A percentile compares a stretch with the other conserved stretches of the same genome.
Evolutionary conservation across 2,888 invertebrate species (phyloP).

Genomic region (Chalcosyrphus nemorum): DNA sequence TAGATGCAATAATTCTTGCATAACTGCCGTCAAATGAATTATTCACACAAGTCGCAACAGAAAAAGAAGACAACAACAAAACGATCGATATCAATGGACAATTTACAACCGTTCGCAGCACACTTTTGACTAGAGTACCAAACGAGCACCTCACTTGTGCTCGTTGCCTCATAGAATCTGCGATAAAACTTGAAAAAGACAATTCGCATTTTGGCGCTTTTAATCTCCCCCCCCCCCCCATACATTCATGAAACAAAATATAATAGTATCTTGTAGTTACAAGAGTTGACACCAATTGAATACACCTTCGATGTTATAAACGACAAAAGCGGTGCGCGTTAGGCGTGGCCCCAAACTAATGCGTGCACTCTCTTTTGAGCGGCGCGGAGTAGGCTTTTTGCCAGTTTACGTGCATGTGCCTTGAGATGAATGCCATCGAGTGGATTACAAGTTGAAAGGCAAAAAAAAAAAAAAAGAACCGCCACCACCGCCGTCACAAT

Average conservation of each 20-base stretch:
- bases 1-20: slow-evolving; percentile 38
- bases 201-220: slow-evolving; percentile 18
- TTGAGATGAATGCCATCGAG: slow-evolving; percentile 37
- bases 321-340: slow-evolving; percentile 33
- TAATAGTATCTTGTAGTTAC: slow-evolving; percentile 48
- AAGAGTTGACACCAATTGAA: slow-evolving; percentile 65
- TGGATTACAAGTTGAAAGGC: slow-evolving; percentile 27
- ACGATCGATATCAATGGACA: slow-evolving; percentile 67
- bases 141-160: background rate
- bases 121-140: slow-evolving; percentile 63
- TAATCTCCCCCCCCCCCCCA: background rate
- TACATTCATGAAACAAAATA: no score
- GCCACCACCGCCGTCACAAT: background rate
- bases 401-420: background rate
- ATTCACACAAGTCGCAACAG: slow-evolving; percentile 41
- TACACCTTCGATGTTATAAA: slow-evolving; percentile 58
- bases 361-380: slow-evolving; percentile 41
- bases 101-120: slow-evolving; percentile 62
- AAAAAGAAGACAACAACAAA: slow-evolving; percentile 23
- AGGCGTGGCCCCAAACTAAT: slow-evolving; percentile 60
- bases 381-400: background rate
- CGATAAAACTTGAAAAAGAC: slow-evolving; percentile 54
- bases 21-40: slow-evolving; percentile 60
- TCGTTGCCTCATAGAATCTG: slow-evolving; percentile 39
- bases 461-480: no score